These are phyloP conservation scores for Heteromurus nitidus DNA, from an alignment of 2,888 invertebrate genomes.

Conservation along the genomic window DNA sequence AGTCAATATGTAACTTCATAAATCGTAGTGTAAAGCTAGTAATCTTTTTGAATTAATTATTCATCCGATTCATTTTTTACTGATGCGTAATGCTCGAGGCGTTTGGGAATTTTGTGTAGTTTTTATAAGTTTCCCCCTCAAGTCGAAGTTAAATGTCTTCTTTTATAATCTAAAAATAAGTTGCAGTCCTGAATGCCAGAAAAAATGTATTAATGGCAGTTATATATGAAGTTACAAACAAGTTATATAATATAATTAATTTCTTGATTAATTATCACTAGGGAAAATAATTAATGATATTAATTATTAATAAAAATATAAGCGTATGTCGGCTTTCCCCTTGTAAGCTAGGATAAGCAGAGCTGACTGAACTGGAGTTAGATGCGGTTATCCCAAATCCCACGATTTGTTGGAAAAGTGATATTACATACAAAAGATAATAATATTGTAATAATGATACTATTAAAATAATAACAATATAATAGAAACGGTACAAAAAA, in stretches of 20 bases:
- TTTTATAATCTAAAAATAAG: too few relatives aligned
- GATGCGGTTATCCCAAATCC: constrained; percentile 67
- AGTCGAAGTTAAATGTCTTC: too few relatives aligned
- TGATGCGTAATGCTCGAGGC: too few relatives aligned
- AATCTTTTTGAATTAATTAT: too few relatives aligned
- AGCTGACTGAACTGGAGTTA: constrained; percentile 63
- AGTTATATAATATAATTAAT: neutral
- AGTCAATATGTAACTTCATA: too few relatives aligned
- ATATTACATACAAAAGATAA: constrained; percentile 55
- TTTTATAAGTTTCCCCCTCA: too few relatives aligned
- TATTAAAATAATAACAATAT: constrained; percentile 21
- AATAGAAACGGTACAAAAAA: constrained; percentile 12
- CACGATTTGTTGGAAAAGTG: constrained; percentile 47
- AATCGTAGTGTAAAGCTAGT: too few relatives aligned
- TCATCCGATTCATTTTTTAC: too few relatives aligned
- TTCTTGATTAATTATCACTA: neutral
- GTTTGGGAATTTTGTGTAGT: too few relatives aligned
- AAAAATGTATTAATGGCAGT: too few relatives aligned
- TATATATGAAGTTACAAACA: neutral
- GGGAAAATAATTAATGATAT: constrained; percentile 43
- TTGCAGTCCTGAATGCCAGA: too few relatives aligned
- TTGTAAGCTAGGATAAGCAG: constrained; percentile 71
- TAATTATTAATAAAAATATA: constrained; percentile 19
- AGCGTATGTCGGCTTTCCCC: constrained; percentile 73
- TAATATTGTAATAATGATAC: constrained; percentile 20